These are phyloP conservation scores for Phalacrocorax pelagicus DNA, from an alignment of 2,113 vertebrate genomes.

Conservation along the genomic window DNA sequence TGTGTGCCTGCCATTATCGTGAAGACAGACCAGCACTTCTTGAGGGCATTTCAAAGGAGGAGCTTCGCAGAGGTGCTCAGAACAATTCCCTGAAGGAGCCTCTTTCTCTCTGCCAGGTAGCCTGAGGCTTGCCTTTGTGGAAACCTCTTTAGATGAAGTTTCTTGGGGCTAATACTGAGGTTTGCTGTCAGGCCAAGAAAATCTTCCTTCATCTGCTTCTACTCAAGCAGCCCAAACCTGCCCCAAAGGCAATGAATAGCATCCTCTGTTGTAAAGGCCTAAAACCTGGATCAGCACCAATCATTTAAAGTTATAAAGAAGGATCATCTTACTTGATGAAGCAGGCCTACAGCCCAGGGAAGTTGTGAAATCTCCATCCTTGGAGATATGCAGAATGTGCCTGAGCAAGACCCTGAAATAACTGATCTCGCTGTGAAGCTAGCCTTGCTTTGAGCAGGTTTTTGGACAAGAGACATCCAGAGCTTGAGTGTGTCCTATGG, in stretches of 20 bases:
- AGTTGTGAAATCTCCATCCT: slow-evolving; percentile 19
- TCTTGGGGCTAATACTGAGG: slow-evolving; percentile 21
- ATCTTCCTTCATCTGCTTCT: slow-evolving; percentile 38
- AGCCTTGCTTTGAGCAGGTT: neutral
- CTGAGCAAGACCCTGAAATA: neutral
- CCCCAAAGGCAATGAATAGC: slow-evolving; percentile 31
- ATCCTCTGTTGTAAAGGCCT: slow-evolving; percentile 27
- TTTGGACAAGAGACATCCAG: neutral
- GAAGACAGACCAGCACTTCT: slow-evolving; percentile 11
- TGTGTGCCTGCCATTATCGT: neutral
- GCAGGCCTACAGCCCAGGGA: slow-evolving; percentile 30
- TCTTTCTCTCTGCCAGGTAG: slow-evolving; percentile 45
- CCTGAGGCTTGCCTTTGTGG: slow-evolving; percentile 47
- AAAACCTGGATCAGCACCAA: slow-evolving; percentile 44
- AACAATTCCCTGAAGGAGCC: neutral
- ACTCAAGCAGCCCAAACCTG: neutral
- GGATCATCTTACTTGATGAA: slow-evolving; percentile 43
- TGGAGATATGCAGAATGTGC: neutral
- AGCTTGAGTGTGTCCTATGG: neutral
- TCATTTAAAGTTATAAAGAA: slow-evolving; percentile 15
- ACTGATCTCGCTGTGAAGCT: neutral
- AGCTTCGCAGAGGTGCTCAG: slow-evolving; percentile 25
- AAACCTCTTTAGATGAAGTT: slow-evolving; percentile 38
- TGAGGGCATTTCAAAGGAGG: slow-evolving; percentile 12
- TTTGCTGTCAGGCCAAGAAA: slow-evolving; percentile 40